Conservation (phyloP, 1,140 invertebrate genomes). For the Zaprionus gabonicus region DNA sequence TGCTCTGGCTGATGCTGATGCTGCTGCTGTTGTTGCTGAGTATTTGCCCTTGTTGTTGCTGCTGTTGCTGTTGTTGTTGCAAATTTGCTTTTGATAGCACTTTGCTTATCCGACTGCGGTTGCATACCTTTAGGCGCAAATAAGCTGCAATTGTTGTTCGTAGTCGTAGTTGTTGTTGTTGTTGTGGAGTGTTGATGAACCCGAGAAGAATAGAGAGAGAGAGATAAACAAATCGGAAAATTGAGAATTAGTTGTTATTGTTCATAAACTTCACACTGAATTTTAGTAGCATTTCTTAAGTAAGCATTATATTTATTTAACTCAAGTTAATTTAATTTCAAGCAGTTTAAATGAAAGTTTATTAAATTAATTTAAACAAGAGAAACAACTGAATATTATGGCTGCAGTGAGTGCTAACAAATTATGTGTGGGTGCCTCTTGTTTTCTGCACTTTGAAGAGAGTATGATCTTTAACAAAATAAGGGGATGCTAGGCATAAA, state of each 20-base stretch:
- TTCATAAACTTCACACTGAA: conserved; percentile 19
- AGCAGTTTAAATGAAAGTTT: not conserved
- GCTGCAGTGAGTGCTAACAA: no score
- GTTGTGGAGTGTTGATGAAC: conserved; percentile 26
- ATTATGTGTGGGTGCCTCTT: not conserved
- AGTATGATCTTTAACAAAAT: not conserved
- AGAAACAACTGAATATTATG: not conserved
- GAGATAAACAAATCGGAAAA: conserved; percentile 43
- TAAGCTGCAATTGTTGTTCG: conserved; percentile 58
- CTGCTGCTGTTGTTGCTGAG: conserved; percentile 43
- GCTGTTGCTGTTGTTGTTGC: conserved; percentile 72
- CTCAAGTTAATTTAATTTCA: not conserved
- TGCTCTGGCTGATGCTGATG: conserved; percentile 55
- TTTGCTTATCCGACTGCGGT: conserved; percentile 84
- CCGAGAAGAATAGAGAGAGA: conserved; percentile 52
- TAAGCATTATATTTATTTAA: not conserved
- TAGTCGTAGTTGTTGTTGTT: conserved; percentile 23
- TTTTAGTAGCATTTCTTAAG: conserved; percentile 6
- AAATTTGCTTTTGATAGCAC: conserved; percentile 72
- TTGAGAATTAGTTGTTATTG: conserved; percentile 36
- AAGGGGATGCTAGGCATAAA: not conserved
- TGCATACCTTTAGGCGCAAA: conserved; percentile 84
- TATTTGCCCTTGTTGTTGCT: conserved; percentile 37
- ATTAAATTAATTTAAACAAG: not conserved
- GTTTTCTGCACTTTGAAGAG: not conserved